phyloP scores from a whole-genome alignment of 2,797 vertebrate genomes.

The Yasuhikotakia modesta region DNA sequence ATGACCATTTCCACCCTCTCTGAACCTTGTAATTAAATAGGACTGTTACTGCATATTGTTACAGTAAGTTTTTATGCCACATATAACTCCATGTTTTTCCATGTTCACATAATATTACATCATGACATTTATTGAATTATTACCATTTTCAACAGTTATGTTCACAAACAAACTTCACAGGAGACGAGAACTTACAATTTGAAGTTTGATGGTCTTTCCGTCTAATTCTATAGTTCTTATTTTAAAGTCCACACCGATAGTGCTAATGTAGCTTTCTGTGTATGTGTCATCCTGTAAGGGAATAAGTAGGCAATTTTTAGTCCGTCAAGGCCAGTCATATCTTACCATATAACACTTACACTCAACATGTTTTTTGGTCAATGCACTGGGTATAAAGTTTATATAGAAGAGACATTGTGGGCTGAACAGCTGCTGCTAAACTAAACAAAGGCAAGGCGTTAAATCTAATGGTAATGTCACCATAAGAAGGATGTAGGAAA shows the following conservation, averaged over 20 bases:
- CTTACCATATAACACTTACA: background rate
- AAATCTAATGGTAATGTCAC: background rate
- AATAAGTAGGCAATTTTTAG: slow-evolving; percentile 7
- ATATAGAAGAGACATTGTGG: too few species aligned
- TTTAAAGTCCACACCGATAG: slow-evolving; percentile 98
- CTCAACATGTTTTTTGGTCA: background rate
- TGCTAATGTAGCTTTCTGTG: slow-evolving; percentile 98
- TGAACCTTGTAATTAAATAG: too few species aligned
- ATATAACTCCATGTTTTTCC: too few species aligned
- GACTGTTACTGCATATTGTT: too few species aligned
- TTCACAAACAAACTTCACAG: background rate
- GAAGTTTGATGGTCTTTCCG: slow-evolving; percentile 97
- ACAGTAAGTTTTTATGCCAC: too few species aligned
- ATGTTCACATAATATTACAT: too few species aligned
- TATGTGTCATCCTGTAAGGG: slow-evolving; percentile 93
- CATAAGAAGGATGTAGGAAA: background rate
- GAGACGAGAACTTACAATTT: slow-evolving; percentile 85
- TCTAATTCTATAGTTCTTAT: slow-evolving; percentile 98
- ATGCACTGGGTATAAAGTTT: background rate
- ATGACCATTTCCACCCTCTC: too few species aligned
- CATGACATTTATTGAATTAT: background rate
- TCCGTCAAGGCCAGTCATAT: too few species aligned
- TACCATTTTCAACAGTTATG: background rate
- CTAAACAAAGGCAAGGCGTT: background rate
- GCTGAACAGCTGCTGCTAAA: too few species aligned